Base-by-base conservation (phyloP, 2,113 vertebrate species). In the Edolisoma coerulescens region DNA sequence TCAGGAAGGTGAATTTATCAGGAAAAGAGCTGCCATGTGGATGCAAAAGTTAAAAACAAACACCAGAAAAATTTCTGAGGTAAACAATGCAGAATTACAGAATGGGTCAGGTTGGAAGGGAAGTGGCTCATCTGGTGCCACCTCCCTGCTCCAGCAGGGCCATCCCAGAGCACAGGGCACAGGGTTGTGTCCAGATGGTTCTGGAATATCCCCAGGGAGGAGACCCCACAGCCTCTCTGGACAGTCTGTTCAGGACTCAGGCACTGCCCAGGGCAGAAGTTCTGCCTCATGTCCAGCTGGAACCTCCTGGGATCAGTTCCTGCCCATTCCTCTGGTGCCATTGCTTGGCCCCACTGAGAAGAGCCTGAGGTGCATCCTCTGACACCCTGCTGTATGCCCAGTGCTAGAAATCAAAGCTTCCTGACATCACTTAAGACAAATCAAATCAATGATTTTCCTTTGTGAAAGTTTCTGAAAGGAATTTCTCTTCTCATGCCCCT, bases 301-400 rank as follows among this genome's bases (percentile, higher is more conserved):
- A 41, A 24, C 39, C 16, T 47, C 4, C 52, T 57, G 50, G 70
- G 3, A 10, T 76, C 71, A 57, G 32, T 2, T 13, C 71, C 52
- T 67, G 20, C 32, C 35, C 0, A 0, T 21, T 0, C 0, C 61
- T 76, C 32, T 57, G 5, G 26, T 1, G 3, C 44, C 61, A 17
- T 11, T 67, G 42, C 52, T 57, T 5, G 69, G 32, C 44, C 35
- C 26, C 32, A 6, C 21, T 14, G 41, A 35, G 60, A 41, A 57
- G 26, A 68, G 21, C 71, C 63, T 77, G 53, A n/a, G n/a, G 33
- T 37, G 18, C 63, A 60, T 60, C 54, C 22, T 77, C 39, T 59
- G 53, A 10, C 22, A 27, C 27, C 14, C 22, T 44, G 9, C 26
- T 18, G 11, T 32, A 10, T 79, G 14, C 41, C 49, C 53, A 37